phyloP scores from a whole-genome alignment of 2,797 vertebrate genomes.

The Typhlichthys subterraneus region DNA sequence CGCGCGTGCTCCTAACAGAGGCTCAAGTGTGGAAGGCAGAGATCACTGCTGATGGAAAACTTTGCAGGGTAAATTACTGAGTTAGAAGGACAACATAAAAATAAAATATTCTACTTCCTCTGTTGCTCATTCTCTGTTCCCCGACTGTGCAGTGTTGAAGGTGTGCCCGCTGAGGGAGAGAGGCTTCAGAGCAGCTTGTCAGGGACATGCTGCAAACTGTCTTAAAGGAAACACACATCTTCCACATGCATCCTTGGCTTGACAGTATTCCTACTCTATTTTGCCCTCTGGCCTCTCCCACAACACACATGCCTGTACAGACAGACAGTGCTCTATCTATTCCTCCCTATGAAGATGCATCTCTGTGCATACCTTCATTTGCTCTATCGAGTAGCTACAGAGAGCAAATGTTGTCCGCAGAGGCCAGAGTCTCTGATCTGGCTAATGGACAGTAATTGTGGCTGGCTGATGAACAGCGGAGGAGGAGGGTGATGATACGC shows the following conservation, averaged over 20 bases:
- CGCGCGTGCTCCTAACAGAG: slow-evolving; percentile 3
- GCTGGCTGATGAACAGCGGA: slow-evolving; percentile 39
- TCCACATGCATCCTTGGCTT: background rate
- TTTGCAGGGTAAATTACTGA: background rate
- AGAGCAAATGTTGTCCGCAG: slow-evolving; percentile 41
- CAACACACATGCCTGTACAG: background rate
- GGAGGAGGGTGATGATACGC: background rate
- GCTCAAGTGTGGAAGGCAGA: slow-evolving; percentile 2
- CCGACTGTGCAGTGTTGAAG: background rate
- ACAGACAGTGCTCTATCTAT: background rate
- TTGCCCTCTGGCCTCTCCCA: slow-evolving; percentile 1
- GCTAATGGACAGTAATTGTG: slow-evolving; percentile 64
- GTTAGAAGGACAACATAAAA: background rate
- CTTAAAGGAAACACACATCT: background rate
- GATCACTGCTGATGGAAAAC: slow-evolving; percentile 4
- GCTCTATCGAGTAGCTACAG: slow-evolving; percentile 24
- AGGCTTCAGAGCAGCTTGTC: background rate
- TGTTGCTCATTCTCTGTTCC: slow-evolving; percentile 8
- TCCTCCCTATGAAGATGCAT: slow-evolving; percentile 13
- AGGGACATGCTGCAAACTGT: slow-evolving; percentile 1
- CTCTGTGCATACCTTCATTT: slow-evolving; percentile 14
- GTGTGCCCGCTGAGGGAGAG: too few species aligned
- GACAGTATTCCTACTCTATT: background rate
- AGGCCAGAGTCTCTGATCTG: slow-evolving; percentile 58
- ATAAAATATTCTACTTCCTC: background rate